Conservation (phyloP, 2,797 vertebrate species). For the Enoplosus armatus region DNA sequence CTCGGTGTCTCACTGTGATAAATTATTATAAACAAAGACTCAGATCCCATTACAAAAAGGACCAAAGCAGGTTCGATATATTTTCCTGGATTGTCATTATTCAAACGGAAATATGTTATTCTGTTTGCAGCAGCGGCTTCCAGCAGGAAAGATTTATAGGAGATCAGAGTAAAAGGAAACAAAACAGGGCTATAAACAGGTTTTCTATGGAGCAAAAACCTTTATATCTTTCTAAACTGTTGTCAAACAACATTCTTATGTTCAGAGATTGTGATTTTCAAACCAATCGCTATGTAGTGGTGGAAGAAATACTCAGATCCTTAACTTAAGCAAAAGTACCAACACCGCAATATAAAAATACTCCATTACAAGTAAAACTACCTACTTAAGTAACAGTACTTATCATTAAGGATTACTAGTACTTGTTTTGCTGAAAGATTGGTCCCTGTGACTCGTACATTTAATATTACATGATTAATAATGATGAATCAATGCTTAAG, state of each 20-base stretch:
- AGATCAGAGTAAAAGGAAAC: slow-evolving; percentile 46
- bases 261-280: slow-evolving; percentile 1
- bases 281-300: neutral
- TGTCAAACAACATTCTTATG: slow-evolving; percentile 18
- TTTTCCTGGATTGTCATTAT: slow-evolving; percentile 59
- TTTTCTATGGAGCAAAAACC: slow-evolving; percentile 32
- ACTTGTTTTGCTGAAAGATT: neutral
- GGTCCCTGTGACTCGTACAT: neutral
- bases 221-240: slow-evolving; percentile 31
- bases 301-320: neutral
- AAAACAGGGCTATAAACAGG: slow-evolving; percentile 31
- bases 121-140: slow-evolving; percentile 46
- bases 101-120: slow-evolving; percentile 58
- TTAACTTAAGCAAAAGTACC: neutral
- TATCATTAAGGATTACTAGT: neutral
- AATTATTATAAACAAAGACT: slow-evolving; percentile 67
- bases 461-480: neutral
- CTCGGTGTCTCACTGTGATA: slow-evolving; percentile 45
- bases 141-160: slow-evolving; percentile 62
- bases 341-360: neutral
- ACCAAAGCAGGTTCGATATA: slow-evolving; percentile 46
- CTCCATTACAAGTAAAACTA: neutral
- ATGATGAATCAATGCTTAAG: neutral
- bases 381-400: too few relatives aligned
- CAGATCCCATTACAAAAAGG: slow-evolving; percentile 42